Evolutionary conservation across 2,888 invertebrate species (phyloP).

Genomic region (Morpho helenor): DNA sequence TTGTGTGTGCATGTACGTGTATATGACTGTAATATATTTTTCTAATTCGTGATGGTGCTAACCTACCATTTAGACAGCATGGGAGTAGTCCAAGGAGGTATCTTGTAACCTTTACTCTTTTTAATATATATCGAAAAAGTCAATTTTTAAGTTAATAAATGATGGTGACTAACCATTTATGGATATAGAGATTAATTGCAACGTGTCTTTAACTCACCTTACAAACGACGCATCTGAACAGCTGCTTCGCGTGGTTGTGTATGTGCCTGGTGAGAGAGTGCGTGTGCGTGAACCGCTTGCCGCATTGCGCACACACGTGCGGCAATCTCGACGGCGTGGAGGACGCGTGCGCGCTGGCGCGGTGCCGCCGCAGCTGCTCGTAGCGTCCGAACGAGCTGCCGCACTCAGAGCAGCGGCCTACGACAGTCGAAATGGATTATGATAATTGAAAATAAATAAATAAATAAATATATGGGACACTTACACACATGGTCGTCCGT

Average conservation of each 20-base stretch:
- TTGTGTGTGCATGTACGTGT: too few relatives aligned
- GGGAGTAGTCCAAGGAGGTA: too few relatives aligned
- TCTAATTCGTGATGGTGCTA: too few relatives aligned
- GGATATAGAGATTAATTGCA: background rate
- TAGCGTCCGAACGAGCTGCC: conserved; percentile 56
- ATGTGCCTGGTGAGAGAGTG: conserved; percentile 67
- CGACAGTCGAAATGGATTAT: background rate
- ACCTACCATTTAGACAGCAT: too few relatives aligned
- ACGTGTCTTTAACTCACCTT: too few relatives aligned
- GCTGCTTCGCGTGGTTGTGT: conserved; percentile 71
- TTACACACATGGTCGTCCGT: too few relatives aligned
- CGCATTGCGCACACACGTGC: conserved; percentile 67
- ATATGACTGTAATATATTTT: too few relatives aligned
- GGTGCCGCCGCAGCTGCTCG: conserved; percentile 64
- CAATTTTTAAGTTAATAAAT: background rate
- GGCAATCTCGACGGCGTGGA: conserved; percentile 34
- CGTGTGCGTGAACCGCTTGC: conserved; percentile 64
- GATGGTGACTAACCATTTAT: background rate
- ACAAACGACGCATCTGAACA: conserved; percentile 72
- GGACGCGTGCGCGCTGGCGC: conserved; percentile 39
- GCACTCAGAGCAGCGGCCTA: conserved; percentile 58
- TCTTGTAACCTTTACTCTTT: too few relatives aligned
- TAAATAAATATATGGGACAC: too few relatives aligned
- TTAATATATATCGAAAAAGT: too few relatives aligned
- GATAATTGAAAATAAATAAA: too few relatives aligned